Evolutionary conservation across 2,113 vertebrate species (phyloP).

Genomic region (Tragelaphus imberbis): DNA sequence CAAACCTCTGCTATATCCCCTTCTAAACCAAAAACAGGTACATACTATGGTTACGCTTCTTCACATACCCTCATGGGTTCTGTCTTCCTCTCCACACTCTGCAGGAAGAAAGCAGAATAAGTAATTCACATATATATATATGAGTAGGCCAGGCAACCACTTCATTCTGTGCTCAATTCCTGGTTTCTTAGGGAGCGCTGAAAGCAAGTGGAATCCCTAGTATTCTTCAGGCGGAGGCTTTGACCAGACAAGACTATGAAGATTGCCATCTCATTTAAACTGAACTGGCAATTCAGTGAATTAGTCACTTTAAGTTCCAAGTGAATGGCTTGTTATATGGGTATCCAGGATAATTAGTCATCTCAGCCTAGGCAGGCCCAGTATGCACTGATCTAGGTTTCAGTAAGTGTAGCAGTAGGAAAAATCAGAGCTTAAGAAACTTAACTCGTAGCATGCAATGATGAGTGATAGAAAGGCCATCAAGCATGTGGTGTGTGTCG

Average conservation of each 20-base stretch:
- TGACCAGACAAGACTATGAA: background rate
- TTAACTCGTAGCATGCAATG: background rate
- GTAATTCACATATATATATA: background rate
- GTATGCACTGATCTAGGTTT: background rate
- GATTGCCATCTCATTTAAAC: background rate
- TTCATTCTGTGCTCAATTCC: background rate
- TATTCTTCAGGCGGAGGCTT: background rate
- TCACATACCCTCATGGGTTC: background rate
- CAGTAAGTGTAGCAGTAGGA: background rate
- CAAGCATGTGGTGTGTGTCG: fast-evolving
- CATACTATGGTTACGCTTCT: background rate
- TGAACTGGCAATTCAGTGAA: background rate
- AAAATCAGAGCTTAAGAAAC: background rate
- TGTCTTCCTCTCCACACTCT: background rate
- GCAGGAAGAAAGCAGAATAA: background rate
- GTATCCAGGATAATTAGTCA: background rate
- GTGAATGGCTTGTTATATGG: background rate
- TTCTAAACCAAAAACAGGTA: background rate
- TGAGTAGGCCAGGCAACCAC: background rate
- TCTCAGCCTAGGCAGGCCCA: background rate
- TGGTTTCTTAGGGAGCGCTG: background rate
- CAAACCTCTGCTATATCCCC: background rate
- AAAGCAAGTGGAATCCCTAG: background rate
- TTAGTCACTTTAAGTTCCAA: background rate
- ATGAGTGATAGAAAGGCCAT: background rate